Evolutionary conservation across 37 sponge, comb jelly and placozoan species (phyloP), one percentile per base, ranked within the genome.

Genomic region (Aplysina aerophoba): DNA sequence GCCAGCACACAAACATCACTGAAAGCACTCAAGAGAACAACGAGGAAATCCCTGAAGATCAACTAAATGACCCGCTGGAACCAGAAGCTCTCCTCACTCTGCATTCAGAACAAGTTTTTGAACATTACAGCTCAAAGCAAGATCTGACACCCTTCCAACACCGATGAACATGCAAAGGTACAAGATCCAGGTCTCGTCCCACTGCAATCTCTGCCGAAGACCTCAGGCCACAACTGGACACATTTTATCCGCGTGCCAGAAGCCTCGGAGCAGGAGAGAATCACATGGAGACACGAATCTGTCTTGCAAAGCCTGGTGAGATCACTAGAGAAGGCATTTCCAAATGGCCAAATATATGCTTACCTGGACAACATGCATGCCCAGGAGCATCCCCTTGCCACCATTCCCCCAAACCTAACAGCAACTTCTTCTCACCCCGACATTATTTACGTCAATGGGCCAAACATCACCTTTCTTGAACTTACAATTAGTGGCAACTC

Each of bases 211-310:
- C 12, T 83, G 68, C 25, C 21, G 19, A 21, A 8, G 35, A 58
- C 65, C 67, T 13, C 35, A 57, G 20, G 57, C 79, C 24, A 85
- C 86, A 17, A 57, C 78, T 75, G 58, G 31, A 22, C 78, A 85
- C 64, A 85, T 75, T 59, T 13, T 75, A 20, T 44, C 39, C 58
- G 86, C 60, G 0, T 85, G 79, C 73, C 78, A 12, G 20, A n/a
- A 36, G 77, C 64, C 12, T 63, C 58, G 27, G 61, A 55, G 21
- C 85, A 84, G 59, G 85, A 75, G 4, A 31, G 85, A 31, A 72
- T 72, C 27, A 81, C 82, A 57, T 81, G 37, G 34, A 69, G 74
- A 15, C 85, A 84, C 72, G 85, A 84, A 33, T 73, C 73, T 5
- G 74, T 84, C 31, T 36, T 84, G 4, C 34, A 30, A 35, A 69